These are phyloP conservation scores for Idaea biselata DNA, from an alignment of 2,888 invertebrate genomes.

Conservation along the genomic window DNA sequence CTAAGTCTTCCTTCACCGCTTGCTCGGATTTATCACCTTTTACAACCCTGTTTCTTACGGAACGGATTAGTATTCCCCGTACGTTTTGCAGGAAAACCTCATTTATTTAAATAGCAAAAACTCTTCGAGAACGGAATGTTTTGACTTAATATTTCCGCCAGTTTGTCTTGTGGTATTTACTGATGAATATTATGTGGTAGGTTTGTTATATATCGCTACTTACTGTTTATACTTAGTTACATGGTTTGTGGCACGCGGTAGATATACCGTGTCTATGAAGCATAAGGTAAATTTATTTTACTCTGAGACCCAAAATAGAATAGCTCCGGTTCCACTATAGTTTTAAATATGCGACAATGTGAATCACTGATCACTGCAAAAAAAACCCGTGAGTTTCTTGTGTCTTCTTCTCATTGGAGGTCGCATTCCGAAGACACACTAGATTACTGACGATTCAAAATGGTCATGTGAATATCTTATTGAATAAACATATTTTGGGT, in stretches of 20 bases:
- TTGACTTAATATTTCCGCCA: slow-evolving; percentile 28
- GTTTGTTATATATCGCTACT: background rate
- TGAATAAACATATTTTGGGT: no score
- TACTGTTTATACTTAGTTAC: background rate
- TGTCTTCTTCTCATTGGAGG: no score
- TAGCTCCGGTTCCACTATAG: no score
- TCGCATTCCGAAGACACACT: no score
- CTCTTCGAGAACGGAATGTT: slow-evolving; percentile 24
- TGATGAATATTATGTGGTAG: background rate
- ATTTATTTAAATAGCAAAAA: slow-evolving; percentile 34
- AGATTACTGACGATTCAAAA: no score
- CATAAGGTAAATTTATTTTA: no score
- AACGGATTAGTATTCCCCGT: slow-evolving; percentile 28
- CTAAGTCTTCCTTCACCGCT: slow-evolving; percentile 17
- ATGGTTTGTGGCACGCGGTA: background rate
- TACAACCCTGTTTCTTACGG: slow-evolving; percentile 22
- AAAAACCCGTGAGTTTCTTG: no score
- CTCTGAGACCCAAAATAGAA: no score
- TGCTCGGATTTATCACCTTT: slow-evolving; percentile 29
- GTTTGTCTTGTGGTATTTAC: slow-evolving; percentile 1
- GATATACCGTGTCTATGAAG: no score
- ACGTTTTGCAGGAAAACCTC: slow-evolving; percentile 25
- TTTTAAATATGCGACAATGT: no score
- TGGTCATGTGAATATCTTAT: no score
- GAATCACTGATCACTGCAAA: no score